A percentile compares a stretch with the other conserved stretches of the same genome.
Conservation (phyloP, 2,113 vertebrate species). For the Cricetomys ansorgei region DNA sequence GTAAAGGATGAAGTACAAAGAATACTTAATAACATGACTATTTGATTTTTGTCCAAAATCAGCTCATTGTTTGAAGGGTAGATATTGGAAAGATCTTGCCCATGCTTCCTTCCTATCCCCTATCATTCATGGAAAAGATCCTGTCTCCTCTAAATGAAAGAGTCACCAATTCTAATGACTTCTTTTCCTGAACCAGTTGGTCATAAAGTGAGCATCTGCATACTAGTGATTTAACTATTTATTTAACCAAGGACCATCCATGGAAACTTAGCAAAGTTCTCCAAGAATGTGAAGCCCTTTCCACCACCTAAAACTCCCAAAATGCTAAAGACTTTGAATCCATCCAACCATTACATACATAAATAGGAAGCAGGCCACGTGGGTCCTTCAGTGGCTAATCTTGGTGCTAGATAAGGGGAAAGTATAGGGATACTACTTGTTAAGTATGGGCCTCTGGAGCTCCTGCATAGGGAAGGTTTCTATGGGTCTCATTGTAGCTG, state of each 20-base stretch:
- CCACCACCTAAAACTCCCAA: neutral
- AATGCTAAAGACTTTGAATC: neutral
- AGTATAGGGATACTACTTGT: neutral
- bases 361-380: too few relatives aligned
- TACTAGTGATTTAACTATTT: neutral
- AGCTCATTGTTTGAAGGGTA: neutral
- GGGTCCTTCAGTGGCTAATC: neutral
- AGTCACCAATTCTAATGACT: neutral
- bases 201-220: neutral
- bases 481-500: neutral
- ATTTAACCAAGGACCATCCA: neutral
- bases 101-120: neutral
- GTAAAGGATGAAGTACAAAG: neutral
- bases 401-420: neutral
- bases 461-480: neutral
- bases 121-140: neutral
- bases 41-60: neutral
- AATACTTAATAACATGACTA: neutral
- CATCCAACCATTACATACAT: neutral
- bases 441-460: neutral
- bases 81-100: neutral
- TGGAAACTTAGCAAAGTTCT: neutral
- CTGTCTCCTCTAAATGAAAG: neutral
- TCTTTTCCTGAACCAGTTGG: neutral
- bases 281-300: neutral